Base-by-base conservation (phyloP, 2,888 invertebrate species). In the Lasius fuliginosus region DNA sequence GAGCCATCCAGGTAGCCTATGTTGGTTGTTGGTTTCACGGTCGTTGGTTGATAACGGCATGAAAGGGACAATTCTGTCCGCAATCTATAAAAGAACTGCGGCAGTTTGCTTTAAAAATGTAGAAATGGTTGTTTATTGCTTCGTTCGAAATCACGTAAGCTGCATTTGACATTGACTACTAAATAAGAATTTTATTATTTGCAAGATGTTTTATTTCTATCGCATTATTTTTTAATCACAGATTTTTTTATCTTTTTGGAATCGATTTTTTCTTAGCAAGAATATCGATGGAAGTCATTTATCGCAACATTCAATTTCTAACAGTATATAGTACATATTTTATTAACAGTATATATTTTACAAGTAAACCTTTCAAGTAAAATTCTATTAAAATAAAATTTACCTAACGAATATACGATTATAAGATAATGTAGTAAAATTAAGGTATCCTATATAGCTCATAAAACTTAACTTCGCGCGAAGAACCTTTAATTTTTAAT, bases 1-100 rank as follows among this genome's bases (percentile, higher is more conserved):
- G 67, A 81, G 49, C 71, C 49, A 68, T 64, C 71, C 81, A 18
- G 77, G 65, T 84, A 81, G 74, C 73, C 60, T 15, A 30, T 49
- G 18, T 71, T 62, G 65, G 18, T 77, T 69, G 53, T 64, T 18
- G 30, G 8, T 62, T 62, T 79, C 71, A 65, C 64, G 76, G 74
- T 49, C 83, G 40, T 46, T 53, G 73, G 40, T 75, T 67, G 85
- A 87, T 85, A 85, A 84, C 62, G 56, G 11, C 33, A 42, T 85
- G 68, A 85, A 79, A 62, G 40, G 68, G 42, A 74, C 40, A 65
- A 23, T 33, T 67, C 49, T 62, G 68, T 2, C 3, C 60, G 33
- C 1, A 40, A 68, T 30, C 42, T 23, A 23, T 23, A 6, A 46
- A 85, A 82, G 62, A 65, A 74, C 64, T 12, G 18, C 8, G 36